phyloP scores from a whole-genome alignment of 2,888 invertebrate genomes.

The Nemapogon koenigi region DNA sequence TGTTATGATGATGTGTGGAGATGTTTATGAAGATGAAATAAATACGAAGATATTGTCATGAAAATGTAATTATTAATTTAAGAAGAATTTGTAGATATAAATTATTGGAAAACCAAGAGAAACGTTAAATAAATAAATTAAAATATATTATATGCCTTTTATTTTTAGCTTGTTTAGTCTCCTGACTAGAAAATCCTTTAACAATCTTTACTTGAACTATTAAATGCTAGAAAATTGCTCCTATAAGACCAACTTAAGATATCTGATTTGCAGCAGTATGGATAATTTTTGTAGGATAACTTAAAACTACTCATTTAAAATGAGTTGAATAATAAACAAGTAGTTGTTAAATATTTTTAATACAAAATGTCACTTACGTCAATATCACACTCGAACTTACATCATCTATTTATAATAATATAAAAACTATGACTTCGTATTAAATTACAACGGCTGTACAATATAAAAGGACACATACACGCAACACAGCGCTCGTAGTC shows the following conservation, averaged over 20 bases:
- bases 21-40: conserved; percentile 63
- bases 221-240: too few species aligned
- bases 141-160: conserved; percentile 47
- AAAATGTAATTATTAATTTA: conserved; percentile 64
- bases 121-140: conserved; percentile 65
- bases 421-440: conserved; percentile 64
- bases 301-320: too few species aligned
- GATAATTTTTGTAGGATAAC: too few species aligned
- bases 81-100: conserved; percentile 38
- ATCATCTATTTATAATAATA: conserved; percentile 65
- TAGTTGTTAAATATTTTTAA: conserved; percentile 32
- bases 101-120: conserved; percentile 59
- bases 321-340: too few species aligned
- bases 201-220: too few species aligned
- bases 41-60: conserved; percentile 63
- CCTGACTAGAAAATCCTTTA: too few species aligned
- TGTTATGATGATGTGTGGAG: conserved; percentile 61
- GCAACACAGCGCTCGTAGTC: conserved; percentile 46
- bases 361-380: conserved; percentile 57
- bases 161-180: conserved; percentile 26
- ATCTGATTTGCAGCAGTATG: too few species aligned
- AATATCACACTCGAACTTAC: conserved; percentile 64
- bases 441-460: conserved; percentile 57
- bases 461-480: conserved; percentile 44
- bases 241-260: too few species aligned